phyloP scores from a whole-genome alignment of 2,888 invertebrate genomes.

The Frankliniella intonsa region DNA sequence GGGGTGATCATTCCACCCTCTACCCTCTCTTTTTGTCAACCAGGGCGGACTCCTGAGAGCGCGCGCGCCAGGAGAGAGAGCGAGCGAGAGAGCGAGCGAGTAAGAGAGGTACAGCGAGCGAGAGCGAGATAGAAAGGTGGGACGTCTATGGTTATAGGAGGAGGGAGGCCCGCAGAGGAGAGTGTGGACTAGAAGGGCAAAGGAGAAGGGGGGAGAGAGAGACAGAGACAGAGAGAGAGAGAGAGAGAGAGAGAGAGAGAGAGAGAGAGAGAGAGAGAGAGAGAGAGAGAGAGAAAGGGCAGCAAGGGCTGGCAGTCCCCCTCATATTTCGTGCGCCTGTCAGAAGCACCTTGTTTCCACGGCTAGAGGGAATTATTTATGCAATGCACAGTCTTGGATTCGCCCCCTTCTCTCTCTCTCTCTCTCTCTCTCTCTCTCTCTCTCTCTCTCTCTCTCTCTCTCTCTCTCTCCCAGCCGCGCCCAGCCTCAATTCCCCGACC shows the following conservation, averaged over 20 bases:
- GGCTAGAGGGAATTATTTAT: slow-evolving; percentile 22
- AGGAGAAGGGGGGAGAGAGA: neutral
- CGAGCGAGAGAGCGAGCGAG: neutral
- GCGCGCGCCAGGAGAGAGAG: neutral
- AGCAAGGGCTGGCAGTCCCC: slow-evolving; percentile 7
- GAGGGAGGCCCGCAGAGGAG: neutral
- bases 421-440: neutral
- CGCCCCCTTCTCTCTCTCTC: neutral
- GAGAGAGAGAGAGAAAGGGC: neutral
- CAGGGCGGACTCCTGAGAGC: neutral
- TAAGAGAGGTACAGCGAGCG: neutral
- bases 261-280: neutral
- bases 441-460: slow-evolving; percentile 1
- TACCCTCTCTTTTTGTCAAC: neutral
- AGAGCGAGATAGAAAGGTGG: neutral
- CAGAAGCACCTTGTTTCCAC: slow-evolving; percentile 24
- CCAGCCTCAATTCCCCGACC: neutral
- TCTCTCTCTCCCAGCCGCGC: too few relatives aligned
- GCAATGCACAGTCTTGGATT: slow-evolving; percentile 22
- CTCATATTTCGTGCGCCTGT: slow-evolving; percentile 26
- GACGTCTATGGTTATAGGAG: neutral
- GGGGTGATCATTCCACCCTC: neutral
- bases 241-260: neutral
- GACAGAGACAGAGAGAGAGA: neutral
- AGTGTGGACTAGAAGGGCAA: neutral